These are phyloP conservation scores for Shargacucullia verbasci DNA, from an alignment of 2,888 invertebrate genomes.

Conservation along the genomic window DNA sequence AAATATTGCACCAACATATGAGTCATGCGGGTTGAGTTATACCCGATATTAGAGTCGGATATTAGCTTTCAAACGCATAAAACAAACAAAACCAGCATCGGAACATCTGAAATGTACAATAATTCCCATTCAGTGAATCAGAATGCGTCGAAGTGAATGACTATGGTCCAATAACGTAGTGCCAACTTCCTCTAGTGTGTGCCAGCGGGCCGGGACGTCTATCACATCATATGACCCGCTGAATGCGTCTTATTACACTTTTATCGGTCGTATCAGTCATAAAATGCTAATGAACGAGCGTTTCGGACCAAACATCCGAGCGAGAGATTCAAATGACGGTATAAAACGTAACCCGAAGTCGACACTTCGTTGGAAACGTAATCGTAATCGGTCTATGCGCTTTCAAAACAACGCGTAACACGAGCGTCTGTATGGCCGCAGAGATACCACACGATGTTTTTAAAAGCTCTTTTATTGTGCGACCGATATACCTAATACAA, in stretches of 20 bases:
- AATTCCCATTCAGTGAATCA: constrained; percentile 77
- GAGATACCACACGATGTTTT: constrained; percentile 83
- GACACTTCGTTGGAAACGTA: constrained; percentile 87
- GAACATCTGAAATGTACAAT: constrained; percentile 74
- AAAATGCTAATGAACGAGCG: constrained; percentile 88
- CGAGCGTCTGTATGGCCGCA: constrained; percentile 78
- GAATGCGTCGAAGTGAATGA: constrained; percentile 76
- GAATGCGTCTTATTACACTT: constrained; percentile 88
- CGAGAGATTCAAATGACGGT: constrained; percentile 87
- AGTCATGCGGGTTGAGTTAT: constrained; percentile 56
- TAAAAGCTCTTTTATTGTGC: constrained; percentile 87
- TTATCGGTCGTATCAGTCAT: constrained; percentile 89
- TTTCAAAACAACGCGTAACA: constrained; percentile 87
- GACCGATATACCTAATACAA: constrained; percentile 70
- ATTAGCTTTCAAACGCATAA: constrained; percentile 65
- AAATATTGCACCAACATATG: constrained; percentile 29
- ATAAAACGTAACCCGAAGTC: constrained; percentile 88
- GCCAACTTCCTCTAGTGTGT: constrained; percentile 77
- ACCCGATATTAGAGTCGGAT: constrained; percentile 55
- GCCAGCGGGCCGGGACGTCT: constrained; percentile 76
- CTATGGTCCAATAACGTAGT: constrained; percentile 77
- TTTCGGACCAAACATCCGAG: constrained; percentile 88
- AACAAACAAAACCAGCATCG: constrained; percentile 72
- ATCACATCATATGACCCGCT: constrained; percentile 85
- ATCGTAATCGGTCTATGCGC: constrained; percentile 84